phyloP scores from a whole-genome alignment of 2,797 vertebrate species.

The Clamator glandarius region DNA sequence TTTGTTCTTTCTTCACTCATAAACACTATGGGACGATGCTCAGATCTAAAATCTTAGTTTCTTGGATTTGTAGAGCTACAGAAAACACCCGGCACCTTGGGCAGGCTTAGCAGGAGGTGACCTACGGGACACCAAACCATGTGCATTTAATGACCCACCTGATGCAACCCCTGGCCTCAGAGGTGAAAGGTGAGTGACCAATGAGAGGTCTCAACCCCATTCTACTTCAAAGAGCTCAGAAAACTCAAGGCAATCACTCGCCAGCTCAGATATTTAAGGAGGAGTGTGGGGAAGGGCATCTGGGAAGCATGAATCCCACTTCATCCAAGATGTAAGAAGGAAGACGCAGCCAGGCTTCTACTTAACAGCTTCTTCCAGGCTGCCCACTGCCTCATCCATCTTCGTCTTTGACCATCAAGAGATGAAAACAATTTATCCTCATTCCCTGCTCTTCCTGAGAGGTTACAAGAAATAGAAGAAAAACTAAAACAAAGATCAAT shows the following conservation, averaged over 20 bases:
- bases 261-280: constrained; percentile 10
- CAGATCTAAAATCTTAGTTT: neutral
- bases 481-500: constrained; percentile 45
- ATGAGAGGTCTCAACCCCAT: neutral
- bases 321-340: neutral
- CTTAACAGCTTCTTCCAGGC: constrained; percentile 35
- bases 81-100: neutral
- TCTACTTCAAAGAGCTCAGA: constrained; percentile 46
- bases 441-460: constrained; percentile 31
- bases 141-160: neutral
- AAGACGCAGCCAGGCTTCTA: neutral
- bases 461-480: constrained; percentile 42
- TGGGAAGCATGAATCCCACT: neutral
- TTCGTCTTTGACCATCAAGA: constrained; percentile 22
- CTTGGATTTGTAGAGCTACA: fast-evolving
- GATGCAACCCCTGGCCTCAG: neutral
- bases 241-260: constrained; percentile 45
- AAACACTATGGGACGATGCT: fast-evolving
- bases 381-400: constrained; percentile 29
- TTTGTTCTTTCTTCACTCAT: neutral
- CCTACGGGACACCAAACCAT: neutral
- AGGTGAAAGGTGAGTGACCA: neutral
- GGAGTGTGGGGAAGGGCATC: neutral
- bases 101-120: neutral
- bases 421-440: constrained; percentile 53